Percentiles rank a stretch among this genome's conserved stretches.
phyloP scores from a whole-genome alignment of 2,888 invertebrate species.

The Eurytoma adleriae region DNA sequence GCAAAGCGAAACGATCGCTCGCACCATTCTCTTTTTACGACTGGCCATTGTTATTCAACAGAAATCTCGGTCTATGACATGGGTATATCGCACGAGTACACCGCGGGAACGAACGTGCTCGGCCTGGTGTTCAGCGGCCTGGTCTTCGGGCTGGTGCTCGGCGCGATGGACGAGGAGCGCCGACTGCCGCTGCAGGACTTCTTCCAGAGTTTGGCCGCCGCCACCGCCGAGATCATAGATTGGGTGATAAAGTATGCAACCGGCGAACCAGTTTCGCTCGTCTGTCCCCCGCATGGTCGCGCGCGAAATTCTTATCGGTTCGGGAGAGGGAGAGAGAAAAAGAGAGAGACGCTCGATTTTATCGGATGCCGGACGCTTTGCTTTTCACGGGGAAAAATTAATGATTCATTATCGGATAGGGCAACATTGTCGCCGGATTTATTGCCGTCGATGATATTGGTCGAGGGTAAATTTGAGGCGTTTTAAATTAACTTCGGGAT shows the following conservation, averaged over 20 bases:
- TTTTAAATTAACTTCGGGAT: no score
- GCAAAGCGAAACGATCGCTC: no score
- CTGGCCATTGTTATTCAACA: constrained; percentile 24
- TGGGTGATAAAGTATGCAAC: constrained; percentile 91
- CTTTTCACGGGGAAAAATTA: no score
- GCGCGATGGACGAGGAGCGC: constrained; percentile 85
- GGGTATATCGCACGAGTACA: constrained; percentile 83
- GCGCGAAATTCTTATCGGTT: background rate
- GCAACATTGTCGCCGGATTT: no score
- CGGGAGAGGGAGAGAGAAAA: no score
- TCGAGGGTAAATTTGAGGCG: no score
- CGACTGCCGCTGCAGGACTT: constrained; percentile 89
- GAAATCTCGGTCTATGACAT: constrained; percentile 74
- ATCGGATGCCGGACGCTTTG: no score
- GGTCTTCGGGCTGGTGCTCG: constrained; percentile 91
- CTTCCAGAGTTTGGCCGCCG: constrained; percentile 90
- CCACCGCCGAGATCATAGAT: constrained; percentile 95
- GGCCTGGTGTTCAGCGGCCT: constrained; percentile 91
- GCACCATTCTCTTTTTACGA: background rate
- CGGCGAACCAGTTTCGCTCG: background rate
- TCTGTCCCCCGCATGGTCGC: background rate
- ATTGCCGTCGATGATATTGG: no score
- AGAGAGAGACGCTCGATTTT: no score
- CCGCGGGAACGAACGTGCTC: constrained; percentile 88
- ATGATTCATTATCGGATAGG: no score